These are phyloP conservation scores for Spodoptera exigua DNA, from an alignment of 2,888 invertebrate genomes.

Conservation along the genomic window DNA sequence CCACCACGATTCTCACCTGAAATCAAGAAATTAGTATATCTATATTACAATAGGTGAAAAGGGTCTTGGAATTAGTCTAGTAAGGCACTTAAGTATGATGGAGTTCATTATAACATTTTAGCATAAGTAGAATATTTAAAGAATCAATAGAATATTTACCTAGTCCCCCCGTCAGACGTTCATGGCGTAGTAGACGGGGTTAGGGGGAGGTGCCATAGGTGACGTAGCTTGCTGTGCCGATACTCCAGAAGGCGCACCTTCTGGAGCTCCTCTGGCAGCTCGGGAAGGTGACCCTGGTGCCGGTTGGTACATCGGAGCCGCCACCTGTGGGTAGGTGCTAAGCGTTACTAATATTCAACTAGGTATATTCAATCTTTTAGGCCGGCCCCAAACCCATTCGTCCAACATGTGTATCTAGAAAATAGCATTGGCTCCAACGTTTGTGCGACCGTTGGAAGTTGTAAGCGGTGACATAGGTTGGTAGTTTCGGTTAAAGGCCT, in stretches of 20 bases:
- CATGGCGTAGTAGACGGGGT: constrained; percentile 95
- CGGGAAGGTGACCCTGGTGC: constrained; percentile 91
- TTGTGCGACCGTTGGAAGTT: too few relatives aligned
- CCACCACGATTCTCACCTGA: constrained; percentile 84
- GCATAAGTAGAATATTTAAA: too few relatives aligned
- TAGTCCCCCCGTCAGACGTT: constrained; percentile 94
- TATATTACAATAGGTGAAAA: too few relatives aligned
- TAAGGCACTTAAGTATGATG: too few relatives aligned
- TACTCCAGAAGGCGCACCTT: constrained; percentile 86
- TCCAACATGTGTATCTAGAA: too few relatives aligned
- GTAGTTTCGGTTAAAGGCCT: too few relatives aligned
- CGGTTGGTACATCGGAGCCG: constrained; percentile 84
- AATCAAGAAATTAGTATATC: constrained; percentile 46
- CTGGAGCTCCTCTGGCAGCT: constrained; percentile 92
- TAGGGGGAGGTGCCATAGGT: constrained; percentile 80
- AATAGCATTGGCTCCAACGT: too few relatives aligned
- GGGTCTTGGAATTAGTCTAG: too few relatives aligned
- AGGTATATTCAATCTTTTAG: too few relatives aligned
- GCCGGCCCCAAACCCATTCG: too few relatives aligned
- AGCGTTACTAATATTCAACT: background rate
- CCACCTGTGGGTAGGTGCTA: constrained; percentile 71
- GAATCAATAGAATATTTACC: constrained; percentile 66
- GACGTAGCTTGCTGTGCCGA: constrained; percentile 86
- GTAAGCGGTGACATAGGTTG: too few relatives aligned
- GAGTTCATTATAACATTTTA: too few relatives aligned